Evolutionary conservation across 2,113 vertebrate genomes (phyloP).

Genomic region (Dinomys branickii): DNA sequence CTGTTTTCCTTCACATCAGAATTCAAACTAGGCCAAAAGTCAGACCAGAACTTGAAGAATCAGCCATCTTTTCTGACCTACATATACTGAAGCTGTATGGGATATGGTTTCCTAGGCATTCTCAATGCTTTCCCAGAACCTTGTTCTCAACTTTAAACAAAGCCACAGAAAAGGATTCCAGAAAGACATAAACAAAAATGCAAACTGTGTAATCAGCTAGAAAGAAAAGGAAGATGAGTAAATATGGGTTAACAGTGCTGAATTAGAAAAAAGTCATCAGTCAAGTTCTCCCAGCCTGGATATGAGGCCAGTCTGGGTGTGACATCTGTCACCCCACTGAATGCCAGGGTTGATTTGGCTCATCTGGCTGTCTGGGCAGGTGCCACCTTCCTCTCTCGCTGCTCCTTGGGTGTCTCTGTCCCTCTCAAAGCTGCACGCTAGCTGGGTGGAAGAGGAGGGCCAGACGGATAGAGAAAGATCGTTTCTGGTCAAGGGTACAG

Average conservation of each 20-base stretch:
- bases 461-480: background rate
- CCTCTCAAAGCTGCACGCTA: no score
- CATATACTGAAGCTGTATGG: background rate
- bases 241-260: background rate
- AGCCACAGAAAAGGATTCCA: background rate
- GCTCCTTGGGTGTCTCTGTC: background rate
- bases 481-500: background rate
- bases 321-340: background rate
- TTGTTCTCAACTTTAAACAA: background rate
- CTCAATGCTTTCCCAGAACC: conserved; percentile 30
- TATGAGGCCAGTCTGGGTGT: background rate
- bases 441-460: background rate
- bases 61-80: conserved; percentile 3
- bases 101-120: background rate
- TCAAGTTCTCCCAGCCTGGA: background rate
- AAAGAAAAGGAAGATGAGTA: background rate
- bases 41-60: background rate
- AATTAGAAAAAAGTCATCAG: background rate
- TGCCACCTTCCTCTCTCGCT: no score
- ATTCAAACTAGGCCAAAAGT: background rate
- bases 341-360: background rate
- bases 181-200: background rate
- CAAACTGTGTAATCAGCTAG: background rate
- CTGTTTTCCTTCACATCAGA: background rate
- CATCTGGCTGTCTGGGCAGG: background rate